A percentile compares a stretch with the other conserved stretches of the same genome.
phyloP scores from a whole-genome alignment of 2,797 vertebrate species.

The Cetoscarus ocellatus region DNA sequence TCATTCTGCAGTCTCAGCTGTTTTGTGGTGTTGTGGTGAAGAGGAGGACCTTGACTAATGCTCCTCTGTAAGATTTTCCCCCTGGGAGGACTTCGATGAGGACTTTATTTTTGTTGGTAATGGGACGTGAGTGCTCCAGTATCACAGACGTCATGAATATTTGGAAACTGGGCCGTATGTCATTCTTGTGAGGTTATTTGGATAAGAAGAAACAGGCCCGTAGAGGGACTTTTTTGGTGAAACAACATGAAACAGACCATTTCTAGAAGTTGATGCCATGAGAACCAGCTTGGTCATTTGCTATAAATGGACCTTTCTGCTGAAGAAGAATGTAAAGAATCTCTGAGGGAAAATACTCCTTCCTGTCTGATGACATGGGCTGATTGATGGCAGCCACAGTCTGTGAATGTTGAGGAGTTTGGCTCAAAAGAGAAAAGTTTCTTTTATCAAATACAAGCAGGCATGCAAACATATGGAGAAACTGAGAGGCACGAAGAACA shows the following conservation, averaged over 20 bases:
- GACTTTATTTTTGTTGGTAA: conserved; percentile 48
- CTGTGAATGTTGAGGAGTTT: conserved; percentile 9
- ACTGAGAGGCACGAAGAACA: too few species aligned
- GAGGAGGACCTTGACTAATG: conserved; percentile 32
- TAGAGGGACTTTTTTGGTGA: conserved; percentile 42
- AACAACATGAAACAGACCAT: conserved; percentile 47
- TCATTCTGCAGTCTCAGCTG: conserved; percentile 43
- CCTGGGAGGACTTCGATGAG: conserved; percentile 24
- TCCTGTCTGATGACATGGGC: conserved; percentile 65
- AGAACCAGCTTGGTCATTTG: conserved; percentile 65
- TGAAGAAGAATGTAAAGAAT: conserved; percentile 80
- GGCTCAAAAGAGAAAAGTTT: conserved; percentile 23
- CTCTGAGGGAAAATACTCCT: conserved; percentile 57
- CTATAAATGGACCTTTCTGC: conserved; percentile 78
- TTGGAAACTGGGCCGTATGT: conserved; percentile 19
- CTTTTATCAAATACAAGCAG: not conserved
- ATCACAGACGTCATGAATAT: conserved; percentile 31
- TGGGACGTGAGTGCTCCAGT: conserved; percentile 13
- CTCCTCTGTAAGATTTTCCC: conserved; percentile 40
- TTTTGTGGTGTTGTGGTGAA: conserved; percentile 13
- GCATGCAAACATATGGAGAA: too few species aligned
- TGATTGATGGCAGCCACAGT: conserved; percentile 25
- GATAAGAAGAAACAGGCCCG: conserved; percentile 38
- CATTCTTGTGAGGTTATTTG: conserved; percentile 46
- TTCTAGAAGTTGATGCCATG: conserved; percentile 50